Conservation (phyloP, 2,113 vertebrate genomes). For the Chunga burmeisteri region DNA sequence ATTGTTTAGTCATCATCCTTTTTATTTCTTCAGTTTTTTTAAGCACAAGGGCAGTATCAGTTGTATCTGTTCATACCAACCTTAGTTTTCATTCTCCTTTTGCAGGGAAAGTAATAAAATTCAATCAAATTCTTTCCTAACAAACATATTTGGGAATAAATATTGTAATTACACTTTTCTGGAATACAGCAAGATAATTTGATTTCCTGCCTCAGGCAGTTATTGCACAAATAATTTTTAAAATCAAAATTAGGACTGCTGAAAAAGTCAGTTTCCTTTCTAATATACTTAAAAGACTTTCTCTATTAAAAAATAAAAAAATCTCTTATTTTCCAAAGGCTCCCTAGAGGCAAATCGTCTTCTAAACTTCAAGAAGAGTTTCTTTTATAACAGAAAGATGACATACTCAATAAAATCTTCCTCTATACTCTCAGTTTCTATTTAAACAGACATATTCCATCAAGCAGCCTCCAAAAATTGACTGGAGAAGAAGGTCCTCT, state of each 20-base stretch:
- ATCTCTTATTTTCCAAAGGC: not conserved
- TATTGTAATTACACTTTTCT: not conserved
- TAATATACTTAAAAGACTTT: not conserved
- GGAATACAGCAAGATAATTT: not conserved
- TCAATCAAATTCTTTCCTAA: not conserved
- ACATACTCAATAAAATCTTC: slow-evolving; percentile 36
- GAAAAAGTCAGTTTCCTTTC: not conserved
- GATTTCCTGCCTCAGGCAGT: not conserved
- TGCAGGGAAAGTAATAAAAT: not conserved
- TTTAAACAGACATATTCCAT: slow-evolving; percentile 14
- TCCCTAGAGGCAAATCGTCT: slow-evolving; percentile 16
- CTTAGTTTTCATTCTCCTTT: not conserved
- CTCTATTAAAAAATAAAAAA: slow-evolving; percentile 10
- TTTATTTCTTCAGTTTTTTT: not conserved
- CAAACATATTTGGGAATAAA: not conserved
- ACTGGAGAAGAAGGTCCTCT: not conserved
- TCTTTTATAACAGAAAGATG: not conserved
- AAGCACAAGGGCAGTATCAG: not conserved
- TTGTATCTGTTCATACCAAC: not conserved
- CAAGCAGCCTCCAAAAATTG: not conserved
- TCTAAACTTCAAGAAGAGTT: not conserved
- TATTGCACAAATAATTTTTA: slow-evolving; percentile 18
- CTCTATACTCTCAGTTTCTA: not conserved
- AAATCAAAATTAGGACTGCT: not conserved
- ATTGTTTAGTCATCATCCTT: not conserved